Conservation (phyloP, 2,888 invertebrate genomes). For the Choristoneura rosaceana region DNA sequence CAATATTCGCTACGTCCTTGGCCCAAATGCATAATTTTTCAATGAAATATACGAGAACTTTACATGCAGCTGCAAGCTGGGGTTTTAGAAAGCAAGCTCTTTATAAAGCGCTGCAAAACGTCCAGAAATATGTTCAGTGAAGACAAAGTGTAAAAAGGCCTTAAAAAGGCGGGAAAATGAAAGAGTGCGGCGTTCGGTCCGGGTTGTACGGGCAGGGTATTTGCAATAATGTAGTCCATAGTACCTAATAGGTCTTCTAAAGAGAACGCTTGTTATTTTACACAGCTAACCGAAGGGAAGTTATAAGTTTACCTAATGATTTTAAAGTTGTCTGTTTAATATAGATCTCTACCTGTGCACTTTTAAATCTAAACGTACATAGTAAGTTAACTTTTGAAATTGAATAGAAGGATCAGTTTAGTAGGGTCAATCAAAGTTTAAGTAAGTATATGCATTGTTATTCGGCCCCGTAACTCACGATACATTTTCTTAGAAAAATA, state of each 20-base stretch:
- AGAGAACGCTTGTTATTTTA: not conserved
- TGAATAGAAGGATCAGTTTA: not conserved
- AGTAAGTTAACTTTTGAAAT: not conserved
- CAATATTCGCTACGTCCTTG: constrained; percentile 20
- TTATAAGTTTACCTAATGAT: not conserved
- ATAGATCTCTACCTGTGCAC: not conserved
- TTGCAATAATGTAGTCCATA: constrained; percentile 32
- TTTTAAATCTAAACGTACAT: not conserved
- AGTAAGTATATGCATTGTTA: no score
- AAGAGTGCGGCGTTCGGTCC: constrained; percentile 11
- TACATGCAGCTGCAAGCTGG: constrained; percentile 17
- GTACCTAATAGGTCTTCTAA: constrained; percentile 2
- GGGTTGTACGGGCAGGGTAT: constrained; percentile 14
- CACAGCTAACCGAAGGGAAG: not conserved
- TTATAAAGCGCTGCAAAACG: constrained; percentile 51
- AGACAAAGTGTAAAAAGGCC: constrained; percentile 47
- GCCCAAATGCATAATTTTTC: constrained; percentile 14
- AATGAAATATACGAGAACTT: not conserved
- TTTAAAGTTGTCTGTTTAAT: not conserved
- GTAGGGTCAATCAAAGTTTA: no score
- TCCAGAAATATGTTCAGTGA: constrained; percentile 49
- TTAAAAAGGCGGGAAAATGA: constrained; percentile 47
- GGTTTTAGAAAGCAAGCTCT: constrained; percentile 52
- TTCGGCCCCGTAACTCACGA: no score
- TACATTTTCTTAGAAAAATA: no score